Evolutionary conservation across 2,888 invertebrate species (phyloP).

Genomic region (Crossocerus cetratus): DNA sequence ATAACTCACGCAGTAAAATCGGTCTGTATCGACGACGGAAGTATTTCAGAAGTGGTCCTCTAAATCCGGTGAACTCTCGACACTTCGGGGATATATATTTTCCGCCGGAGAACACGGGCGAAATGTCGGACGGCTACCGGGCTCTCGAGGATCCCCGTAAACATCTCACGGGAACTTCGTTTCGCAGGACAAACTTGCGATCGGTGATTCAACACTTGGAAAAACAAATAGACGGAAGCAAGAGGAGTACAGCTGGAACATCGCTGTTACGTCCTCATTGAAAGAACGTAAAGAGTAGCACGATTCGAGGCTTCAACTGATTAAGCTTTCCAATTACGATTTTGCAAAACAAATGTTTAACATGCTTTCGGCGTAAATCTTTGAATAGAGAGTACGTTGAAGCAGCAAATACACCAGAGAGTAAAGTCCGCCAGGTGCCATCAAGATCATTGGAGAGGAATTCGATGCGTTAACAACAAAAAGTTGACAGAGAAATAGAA

Average conservation of each 20-base stretch:
- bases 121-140: no score
- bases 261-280: background rate
- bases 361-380: no score
- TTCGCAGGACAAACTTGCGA: constrained; percentile 6
- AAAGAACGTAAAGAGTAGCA: background rate
- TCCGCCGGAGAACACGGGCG: no score
- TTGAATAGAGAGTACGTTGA: no score
- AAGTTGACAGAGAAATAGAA: no score
- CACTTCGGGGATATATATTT: constrained; percentile 6
- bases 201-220: constrained; percentile 1
- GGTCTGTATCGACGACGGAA: background rate
- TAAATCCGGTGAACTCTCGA: constrained; percentile 29
- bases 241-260: no score
- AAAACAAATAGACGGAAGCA: no score
- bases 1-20: background rate
- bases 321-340: background rate
- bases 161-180: constrained; percentile 12
- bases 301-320: background rate
- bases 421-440: no score
- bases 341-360: background rate
- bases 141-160: background rate
- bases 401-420: no score
- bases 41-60: constrained; percentile 24
- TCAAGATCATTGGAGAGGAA: no score
- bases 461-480: no score